Conservation (phyloP, 1,140 invertebrate genomes). For the Drosophila mojavensis region DNA sequence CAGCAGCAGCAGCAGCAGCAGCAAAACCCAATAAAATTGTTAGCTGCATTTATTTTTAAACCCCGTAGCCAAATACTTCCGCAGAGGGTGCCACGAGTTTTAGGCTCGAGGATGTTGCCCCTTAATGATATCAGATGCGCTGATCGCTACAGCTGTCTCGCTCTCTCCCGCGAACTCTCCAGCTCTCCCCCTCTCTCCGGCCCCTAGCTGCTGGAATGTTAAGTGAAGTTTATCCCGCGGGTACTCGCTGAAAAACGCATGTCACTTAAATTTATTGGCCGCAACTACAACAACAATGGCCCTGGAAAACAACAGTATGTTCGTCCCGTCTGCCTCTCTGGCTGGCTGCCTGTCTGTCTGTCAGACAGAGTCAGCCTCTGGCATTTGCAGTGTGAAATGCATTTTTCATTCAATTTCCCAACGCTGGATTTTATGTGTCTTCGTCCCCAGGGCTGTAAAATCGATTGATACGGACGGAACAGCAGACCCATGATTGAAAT, state of each 20-base stretch:
- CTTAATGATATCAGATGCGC: conserved; percentile 75
- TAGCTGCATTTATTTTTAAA: conserved; percentile 60
- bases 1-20: background rate
- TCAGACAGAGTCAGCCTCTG: conserved; percentile 22
- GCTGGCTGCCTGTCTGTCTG: background rate
- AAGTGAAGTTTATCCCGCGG: conserved; percentile 77
- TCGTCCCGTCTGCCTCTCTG: conserved; percentile 19
- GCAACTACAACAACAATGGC: conserved; percentile 59
- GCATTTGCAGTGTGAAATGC: conserved; percentile 64
- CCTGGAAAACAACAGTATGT: conserved; percentile 31
- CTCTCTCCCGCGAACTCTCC: background rate
- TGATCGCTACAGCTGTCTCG: conserved; percentile 47
- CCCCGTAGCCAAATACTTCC: conserved; percentile 61
- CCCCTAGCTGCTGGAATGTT: conserved; percentile 68
- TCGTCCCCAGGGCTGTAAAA: conserved; percentile 63
- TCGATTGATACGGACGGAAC: conserved; percentile 67
- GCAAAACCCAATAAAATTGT: conserved; percentile 40
- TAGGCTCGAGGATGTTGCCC: conserved; percentile 63
- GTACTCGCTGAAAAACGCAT: conserved; percentile 81
- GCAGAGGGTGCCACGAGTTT: conserved; percentile 43
- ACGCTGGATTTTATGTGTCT: conserved; percentile 59
- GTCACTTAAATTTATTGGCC: conserved; percentile 82
- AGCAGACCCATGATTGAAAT: conserved; percentile 72
- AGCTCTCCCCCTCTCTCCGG: background rate
- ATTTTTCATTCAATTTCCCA: conserved; percentile 80